Conservation (phyloP, 2,888 invertebrate genomes). For the Dynastes maya region DNA sequence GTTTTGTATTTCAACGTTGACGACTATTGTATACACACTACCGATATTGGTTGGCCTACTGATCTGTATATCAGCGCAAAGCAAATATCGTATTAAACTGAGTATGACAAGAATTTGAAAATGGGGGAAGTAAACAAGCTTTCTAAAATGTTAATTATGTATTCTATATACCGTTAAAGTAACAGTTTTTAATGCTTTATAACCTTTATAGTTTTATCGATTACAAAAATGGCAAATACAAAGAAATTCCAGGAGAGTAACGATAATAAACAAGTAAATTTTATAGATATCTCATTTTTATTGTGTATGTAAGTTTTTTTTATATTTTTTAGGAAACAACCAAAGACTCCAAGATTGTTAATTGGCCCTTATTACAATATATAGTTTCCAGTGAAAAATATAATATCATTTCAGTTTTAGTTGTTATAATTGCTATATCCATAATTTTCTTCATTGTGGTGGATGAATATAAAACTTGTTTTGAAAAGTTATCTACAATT, state of each 20-base stretch:
- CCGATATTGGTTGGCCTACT: too few species aligned
- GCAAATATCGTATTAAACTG: too few species aligned
- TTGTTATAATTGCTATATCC: conserved; percentile 44
- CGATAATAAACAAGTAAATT: conserved; percentile 10
- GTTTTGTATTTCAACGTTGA: too few species aligned
- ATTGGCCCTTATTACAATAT: conserved; percentile 3
- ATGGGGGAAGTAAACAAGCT: conserved; percentile 13
- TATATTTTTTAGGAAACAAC: conserved; percentile 10
- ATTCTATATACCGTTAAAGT: conserved; percentile 19
- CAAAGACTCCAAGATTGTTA: background rate
- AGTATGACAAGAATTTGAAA: background rate
- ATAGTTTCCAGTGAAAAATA: conserved; percentile 42
- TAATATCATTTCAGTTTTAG: conserved; percentile 46
- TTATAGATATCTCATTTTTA: background rate
- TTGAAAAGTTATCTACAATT: conserved; percentile 16
- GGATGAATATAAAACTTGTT: conserved; percentile 48
- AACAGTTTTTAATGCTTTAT: background rate
- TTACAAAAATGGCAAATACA: background rate
- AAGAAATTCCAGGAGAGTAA: background rate
- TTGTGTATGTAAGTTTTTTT: too few species aligned
- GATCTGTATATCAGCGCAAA: too few species aligned
- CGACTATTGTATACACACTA: too few species aligned
- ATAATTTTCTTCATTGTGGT: conserved; percentile 47
- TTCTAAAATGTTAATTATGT: conserved; percentile 35
- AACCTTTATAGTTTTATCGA: background rate